Base-by-base conservation (phyloP, 2,888 invertebrate genomes). In the Eupeodes luniger region DNA sequence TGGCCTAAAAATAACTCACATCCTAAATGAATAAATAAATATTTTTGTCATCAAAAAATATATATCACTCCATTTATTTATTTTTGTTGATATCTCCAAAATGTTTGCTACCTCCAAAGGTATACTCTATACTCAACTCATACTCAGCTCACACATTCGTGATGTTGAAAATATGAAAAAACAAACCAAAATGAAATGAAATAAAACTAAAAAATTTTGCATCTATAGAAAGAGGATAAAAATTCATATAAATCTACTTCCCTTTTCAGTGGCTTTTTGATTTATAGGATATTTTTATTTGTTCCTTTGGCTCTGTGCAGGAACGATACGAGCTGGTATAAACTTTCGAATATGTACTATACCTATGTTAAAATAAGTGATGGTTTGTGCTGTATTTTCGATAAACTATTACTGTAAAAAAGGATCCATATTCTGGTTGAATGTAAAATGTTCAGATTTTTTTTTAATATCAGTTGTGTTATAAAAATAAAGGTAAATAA, bases 221-320 rank as follows among this genome's bases (percentile, higher is more conserved):
- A 14, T 57, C 27, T 36, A 34, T 9, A 6, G 0, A 61, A 44
- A 11, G 4, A 12, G 16, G 44, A 76, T 27, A 70, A 76, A 75
- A 76, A 69, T 36, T 44, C 69, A 47, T 75, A 62, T 67, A 40
- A 62, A 67, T 70, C 53, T 34, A 72, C 76, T 69, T 55, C 55
- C 49, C 64, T 62, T 55, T 70, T 69, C 55, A 49, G 77, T 72
- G 59, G 76, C 74, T 57, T 47, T 70, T 75, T 87, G 86, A 83
- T 87, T 80, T 87, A 87, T 87, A 83, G 76, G 79, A 80, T 83
- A 80, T 87, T 83, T 83, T 83, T 83, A 87, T 83, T 76, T 83
- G 76, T 83, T 83, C 86, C 86, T 80, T 72, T 76, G 75, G 83
- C 76, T 80, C 55, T 72, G 66, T 66, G 72, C n/a, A 44, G 49